Evolutionary conservation across 2,888 invertebrate species (phyloP).

Genomic region (Rotaria macrura): DNA sequence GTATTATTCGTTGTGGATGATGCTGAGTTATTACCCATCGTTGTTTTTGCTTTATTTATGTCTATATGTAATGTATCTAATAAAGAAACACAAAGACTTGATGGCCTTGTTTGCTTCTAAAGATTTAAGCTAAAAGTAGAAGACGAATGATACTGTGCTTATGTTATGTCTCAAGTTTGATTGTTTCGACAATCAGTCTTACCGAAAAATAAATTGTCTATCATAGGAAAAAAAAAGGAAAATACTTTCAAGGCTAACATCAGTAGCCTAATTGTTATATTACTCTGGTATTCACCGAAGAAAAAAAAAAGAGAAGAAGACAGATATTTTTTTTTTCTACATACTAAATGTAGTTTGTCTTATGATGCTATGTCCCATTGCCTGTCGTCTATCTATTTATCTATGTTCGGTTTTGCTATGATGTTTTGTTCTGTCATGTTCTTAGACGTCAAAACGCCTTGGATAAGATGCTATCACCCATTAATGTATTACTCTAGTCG

Average conservation of each 20-base stretch:
- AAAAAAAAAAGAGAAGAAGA: not conserved
- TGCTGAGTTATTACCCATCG: not conserved
- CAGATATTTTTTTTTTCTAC: not conserved
- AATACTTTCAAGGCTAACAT: not conserved
- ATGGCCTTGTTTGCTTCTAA: not conserved
- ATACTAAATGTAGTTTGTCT: not conserved
- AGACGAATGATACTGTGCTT: not conserved
- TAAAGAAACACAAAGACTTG: not conserved
- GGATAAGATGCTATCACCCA: not conserved
- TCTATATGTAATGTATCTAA: not conserved
- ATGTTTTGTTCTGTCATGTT: constrained; percentile 8
- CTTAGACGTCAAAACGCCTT: not conserved
- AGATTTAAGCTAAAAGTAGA: not conserved
- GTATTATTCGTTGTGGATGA: not conserved
- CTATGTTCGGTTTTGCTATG: not conserved
- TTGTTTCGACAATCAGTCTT: not conserved
- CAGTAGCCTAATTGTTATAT: not conserved
- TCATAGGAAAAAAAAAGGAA: not conserved
- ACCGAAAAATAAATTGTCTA: not conserved
- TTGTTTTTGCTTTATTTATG: not conserved
- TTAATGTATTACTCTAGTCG: not conserved
- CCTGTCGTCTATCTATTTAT: not conserved
- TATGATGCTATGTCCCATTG: not conserved
- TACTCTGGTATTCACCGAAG: not conserved
- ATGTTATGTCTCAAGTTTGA: not conserved